Evolutionary conservation across 1,140 invertebrate species (phyloP).

Genomic region (Polypedilum vanderplanki): DNA sequence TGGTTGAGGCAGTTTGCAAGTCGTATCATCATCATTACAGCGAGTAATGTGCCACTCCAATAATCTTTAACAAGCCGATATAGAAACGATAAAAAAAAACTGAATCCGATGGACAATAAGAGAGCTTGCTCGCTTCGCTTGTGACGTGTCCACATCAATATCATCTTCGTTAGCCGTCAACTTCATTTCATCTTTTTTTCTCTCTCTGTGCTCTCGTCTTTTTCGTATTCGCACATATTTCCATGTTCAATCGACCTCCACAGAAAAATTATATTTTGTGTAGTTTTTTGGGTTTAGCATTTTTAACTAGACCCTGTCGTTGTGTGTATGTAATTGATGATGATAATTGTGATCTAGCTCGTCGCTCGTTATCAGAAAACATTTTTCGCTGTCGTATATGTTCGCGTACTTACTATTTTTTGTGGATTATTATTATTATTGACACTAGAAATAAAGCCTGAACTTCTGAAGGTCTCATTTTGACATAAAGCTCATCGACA

Average conservation of each 20-base stretch:
- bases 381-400: too few species aligned
- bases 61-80: not conserved
- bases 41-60: not conserved
- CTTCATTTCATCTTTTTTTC: too few species aligned
- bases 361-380: too few species aligned
- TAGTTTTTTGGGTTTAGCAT: not conserved
- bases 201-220: too few species aligned
- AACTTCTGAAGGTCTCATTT: too few species aligned
- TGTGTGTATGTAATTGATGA: not conserved
- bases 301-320: not conserved
- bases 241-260: constrained; percentile 10
- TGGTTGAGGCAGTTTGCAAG: not conserved
- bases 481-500: too few species aligned
- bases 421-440: too few species aligned
- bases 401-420: too few species aligned
- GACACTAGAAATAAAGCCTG: too few species aligned
- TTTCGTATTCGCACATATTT: constrained; percentile 12
- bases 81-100: not conserved
- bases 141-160: constrained; percentile 3
- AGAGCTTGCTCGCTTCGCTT: not conserved
- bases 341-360: too few species aligned
- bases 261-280: not conserved
- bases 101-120: not conserved
- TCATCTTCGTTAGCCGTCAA: not conserved
- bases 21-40: not conserved